These are phyloP conservation scores for Smutsia gigantea DNA, from an alignment of 2,797 vertebrate species.

Conservation along the genomic window DNA sequence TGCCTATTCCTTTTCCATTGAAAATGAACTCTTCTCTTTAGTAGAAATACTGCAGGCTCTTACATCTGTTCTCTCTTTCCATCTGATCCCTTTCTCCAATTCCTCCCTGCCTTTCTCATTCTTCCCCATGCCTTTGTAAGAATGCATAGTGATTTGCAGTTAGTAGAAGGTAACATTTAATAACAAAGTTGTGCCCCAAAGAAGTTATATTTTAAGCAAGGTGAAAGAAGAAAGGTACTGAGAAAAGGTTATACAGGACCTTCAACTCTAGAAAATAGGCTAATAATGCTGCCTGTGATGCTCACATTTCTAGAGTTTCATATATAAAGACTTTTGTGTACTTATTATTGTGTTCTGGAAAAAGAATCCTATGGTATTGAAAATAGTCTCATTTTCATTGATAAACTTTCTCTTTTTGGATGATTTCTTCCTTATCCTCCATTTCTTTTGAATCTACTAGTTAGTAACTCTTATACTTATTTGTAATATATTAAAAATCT, in stretches of 20 bases:
- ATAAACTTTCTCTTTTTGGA: neutral
- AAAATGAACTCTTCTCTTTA: slow-evolving; percentile 16
- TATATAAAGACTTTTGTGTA: neutral
- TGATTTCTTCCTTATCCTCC: neutral
- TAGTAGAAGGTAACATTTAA: slow-evolving; percentile 22
- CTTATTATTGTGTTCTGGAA: neutral
- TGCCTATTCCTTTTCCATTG: neutral
- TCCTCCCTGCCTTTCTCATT: neutral
- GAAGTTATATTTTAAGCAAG: slow-evolving; percentile 17
- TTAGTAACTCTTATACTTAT: slow-evolving; percentile 9
- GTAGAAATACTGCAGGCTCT: neutral
- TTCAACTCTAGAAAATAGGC: neutral
- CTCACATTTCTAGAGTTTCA: neutral
- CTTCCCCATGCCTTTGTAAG: neutral
- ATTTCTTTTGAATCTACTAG: neutral
- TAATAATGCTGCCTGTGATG: neutral
- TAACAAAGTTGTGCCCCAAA: neutral
- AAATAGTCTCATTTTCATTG: slow-evolving; percentile 26
- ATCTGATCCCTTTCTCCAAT: too few relatives aligned
- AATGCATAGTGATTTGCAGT: neutral
- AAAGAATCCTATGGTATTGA: neutral
- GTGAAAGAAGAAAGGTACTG: neutral
- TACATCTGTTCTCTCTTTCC: neutral
- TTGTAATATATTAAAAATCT: slow-evolving; percentile 24
- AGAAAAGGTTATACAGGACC: neutral